A percentile compares a stretch with the other conserved stretches of the same genome.
These are phyloP conservation scores for Drosophila asahinai DNA, from an alignment of 1,140 invertebrate species.

Conservation along the genomic window DNA sequence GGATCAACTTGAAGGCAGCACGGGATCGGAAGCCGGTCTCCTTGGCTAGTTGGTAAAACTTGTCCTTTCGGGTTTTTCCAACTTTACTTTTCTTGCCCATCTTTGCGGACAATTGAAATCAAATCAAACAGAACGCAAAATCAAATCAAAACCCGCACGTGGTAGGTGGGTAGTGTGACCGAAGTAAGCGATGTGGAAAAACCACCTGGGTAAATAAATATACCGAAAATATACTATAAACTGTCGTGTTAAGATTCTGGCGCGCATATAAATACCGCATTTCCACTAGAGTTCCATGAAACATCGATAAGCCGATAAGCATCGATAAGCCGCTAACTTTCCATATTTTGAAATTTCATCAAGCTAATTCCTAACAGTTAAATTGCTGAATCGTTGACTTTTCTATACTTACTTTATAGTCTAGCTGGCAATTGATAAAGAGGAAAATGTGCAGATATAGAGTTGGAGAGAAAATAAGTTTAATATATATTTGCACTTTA, in stretches of 20 bases:
- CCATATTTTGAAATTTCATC: too few species aligned
- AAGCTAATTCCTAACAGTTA: too few species aligned
- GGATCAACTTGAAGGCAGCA: conserved; percentile 99
- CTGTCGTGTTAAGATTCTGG: too few species aligned
- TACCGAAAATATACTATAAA: not conserved
- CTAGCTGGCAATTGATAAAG: too few species aligned
- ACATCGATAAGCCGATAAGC: too few species aligned
- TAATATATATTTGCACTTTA: conserved; percentile 11
- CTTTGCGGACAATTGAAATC: conserved; percentile 73
- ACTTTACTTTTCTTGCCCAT: conserved; percentile 99
- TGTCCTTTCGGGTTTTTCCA: conserved; percentile 99
- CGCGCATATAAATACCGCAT: too few species aligned
- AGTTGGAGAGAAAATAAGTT: not conserved
- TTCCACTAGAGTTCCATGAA: too few species aligned
- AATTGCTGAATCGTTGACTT: too few species aligned
- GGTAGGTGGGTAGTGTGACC: not conserved
- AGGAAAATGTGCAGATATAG: too few species aligned
- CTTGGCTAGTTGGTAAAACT: conserved; percentile 99
- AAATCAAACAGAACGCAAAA: conserved; percentile 2
- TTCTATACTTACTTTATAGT: too few species aligned
- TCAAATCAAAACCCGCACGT: conserved; percentile 17
- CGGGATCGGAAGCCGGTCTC: conserved; percentile 99
- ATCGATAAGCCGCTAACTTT: too few species aligned
- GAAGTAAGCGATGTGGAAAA: not conserved
- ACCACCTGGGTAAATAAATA: not conserved